These are phyloP conservation scores for Drosophila punjabiensis DNA, from an alignment of 1,140 invertebrate genomes.

Conservation along the genomic window DNA sequence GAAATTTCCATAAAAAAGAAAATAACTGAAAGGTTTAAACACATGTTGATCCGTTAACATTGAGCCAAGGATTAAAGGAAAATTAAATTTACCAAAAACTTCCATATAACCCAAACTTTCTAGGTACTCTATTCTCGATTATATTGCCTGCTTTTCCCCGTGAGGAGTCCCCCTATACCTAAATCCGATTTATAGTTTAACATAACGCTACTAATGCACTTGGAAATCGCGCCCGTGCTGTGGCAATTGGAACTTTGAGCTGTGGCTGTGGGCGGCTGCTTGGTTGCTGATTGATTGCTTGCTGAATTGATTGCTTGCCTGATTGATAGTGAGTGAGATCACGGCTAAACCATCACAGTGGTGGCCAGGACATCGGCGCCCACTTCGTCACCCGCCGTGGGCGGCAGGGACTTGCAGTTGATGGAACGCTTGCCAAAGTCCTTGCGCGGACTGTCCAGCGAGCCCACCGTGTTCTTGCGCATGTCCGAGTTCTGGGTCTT, in stretches of 20 bases:
- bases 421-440: constrained; percentile 90
- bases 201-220: constrained; percentile 77
- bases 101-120: not conserved
- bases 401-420: constrained; percentile 85
- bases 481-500: constrained; percentile 92
- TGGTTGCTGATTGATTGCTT: constrained; percentile 27
- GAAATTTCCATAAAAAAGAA: not conserved
- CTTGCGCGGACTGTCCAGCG: constrained; percentile 90
- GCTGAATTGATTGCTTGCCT: constrained; percentile 9
- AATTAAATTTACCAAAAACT: not conserved
- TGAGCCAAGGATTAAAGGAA: not conserved
- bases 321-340: constrained; percentile 66
- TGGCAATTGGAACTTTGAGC: constrained; percentile 58
- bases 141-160: not conserved
- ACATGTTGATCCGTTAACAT: not conserved
- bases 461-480: constrained; percentile 91
- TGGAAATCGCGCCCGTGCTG: constrained; percentile 70
- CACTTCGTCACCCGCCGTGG: constrained; percentile 72
- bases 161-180: constrained; percentile 8
- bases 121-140: not conserved
- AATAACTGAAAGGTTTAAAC: not conserved
- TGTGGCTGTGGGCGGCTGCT: constrained; percentile 34
- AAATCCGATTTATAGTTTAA: constrained; percentile 11
- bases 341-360: constrained; percentile 86
- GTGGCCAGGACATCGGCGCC: constrained; percentile 86